Evolutionary conservation across 1,140 invertebrate genomes (phyloP), one percentile per base, ranked within the genome.

Genomic region (Ridgeia piscesae): DNA sequence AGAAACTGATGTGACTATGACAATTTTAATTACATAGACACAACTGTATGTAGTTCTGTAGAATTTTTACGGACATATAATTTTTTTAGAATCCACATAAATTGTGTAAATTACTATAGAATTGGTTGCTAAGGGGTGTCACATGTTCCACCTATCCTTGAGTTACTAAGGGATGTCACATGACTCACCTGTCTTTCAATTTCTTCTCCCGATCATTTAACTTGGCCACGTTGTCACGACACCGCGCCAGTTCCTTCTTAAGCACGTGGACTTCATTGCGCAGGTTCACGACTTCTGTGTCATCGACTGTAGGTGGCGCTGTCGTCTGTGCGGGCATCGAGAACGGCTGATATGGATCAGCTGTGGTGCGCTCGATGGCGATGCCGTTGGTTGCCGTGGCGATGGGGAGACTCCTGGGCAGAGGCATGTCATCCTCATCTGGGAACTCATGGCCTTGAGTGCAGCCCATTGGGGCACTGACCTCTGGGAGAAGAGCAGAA

Each of bases 261-360:
- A 97, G 95, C 0, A 94, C 94, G 91, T 96, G 95, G 14, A 97
- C 94, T 93, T 97, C 96, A 88, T 95, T 93, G 91, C 94, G 94
- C 0, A 96, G 93, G 4, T 93, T 91, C 34, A 95, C 93, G 17
- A 96, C 92, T 91, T 95, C 95, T 17, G 58, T 14, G 2, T 77
- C 17, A 21, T 77, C 58, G 27, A 77, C 58, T 77, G 58, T 92
- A 92, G 89, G 93, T 90, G 89, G 89, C 58, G 27, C 58, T 77
- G 58, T 77, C 27, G 58, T 31, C 27, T 8, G 58, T 77, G 27
- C 58, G 2, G 58, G 58, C 58, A 77, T 77, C 58, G 58, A 77
- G 58, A 77, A 77, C 17, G 58, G 58, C 27, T 77, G 8, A 31
- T 77, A 77, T 2, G 14, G 58, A 21, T 77, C 58, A 17, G 58